Evolutionary conservation across 2,797 vertebrate genomes (phyloP).

Genomic region (Pseudomugil gertrudae): DNA sequence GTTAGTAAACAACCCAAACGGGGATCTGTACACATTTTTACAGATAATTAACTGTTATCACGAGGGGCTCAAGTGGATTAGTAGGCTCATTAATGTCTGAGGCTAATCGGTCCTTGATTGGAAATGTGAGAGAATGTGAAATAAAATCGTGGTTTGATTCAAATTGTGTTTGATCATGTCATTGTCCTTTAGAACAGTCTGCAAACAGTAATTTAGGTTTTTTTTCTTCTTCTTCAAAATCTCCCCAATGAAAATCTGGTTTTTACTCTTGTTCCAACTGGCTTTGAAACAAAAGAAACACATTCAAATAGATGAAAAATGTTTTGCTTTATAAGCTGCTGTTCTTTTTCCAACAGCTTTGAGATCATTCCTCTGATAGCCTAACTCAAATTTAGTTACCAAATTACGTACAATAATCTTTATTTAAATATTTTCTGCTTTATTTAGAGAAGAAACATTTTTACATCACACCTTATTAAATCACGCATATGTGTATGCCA

Average conservation of each 20-base stretch:
- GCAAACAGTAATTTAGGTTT: conserved; percentile 71
- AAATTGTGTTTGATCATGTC: conserved; percentile 82
- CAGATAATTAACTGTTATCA: conserved; percentile 86
- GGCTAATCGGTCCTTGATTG: conserved; percentile 85
- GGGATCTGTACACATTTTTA: conserved; percentile 86
- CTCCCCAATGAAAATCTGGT: conserved; percentile 52
- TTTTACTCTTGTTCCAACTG: conserved; percentile 55
- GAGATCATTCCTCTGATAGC: conserved; percentile 47
- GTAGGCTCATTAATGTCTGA: conserved; percentile 84
- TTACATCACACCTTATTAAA: conserved; percentile 9
- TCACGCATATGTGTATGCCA: conserved; percentile 17
- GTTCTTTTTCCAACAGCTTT: conserved; percentile 37
- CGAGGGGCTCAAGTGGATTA: conserved; percentile 82
- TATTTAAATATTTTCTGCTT: neutral
- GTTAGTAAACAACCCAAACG: conserved; percentile 85
- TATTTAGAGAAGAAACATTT: conserved; percentile 18
- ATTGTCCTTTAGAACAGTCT: conserved; percentile 66
- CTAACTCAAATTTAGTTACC: conserved; percentile 30
- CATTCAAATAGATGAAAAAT: conserved; percentile 52
- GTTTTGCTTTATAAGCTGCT: conserved; percentile 46
- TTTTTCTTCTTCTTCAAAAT: conserved; percentile 40
- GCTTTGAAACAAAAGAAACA: conserved; percentile 40
- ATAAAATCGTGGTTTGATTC: conserved; percentile 77
- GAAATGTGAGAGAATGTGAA: conserved; percentile 81
- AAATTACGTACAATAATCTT: conserved; percentile 34